phyloP scores from a whole-genome alignment of 2,113 vertebrate species.

The Centrocercus urophasianus region DNA sequence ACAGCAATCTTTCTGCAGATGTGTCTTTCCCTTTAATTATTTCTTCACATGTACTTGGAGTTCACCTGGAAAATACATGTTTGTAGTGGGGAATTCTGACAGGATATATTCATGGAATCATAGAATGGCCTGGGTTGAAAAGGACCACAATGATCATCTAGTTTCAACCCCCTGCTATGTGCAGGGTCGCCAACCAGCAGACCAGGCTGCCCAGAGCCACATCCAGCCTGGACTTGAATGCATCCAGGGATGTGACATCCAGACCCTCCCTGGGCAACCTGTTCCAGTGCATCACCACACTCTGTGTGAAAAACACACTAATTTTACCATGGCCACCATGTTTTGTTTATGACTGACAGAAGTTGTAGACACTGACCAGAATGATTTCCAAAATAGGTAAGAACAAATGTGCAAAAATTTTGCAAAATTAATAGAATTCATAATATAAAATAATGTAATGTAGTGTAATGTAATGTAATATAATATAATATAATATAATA shows the following conservation, averaged over 20 bases:
- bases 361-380: neutral
- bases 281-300: no score
- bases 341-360: neutral
- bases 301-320: neutral
- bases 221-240: no score
- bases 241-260: no score
- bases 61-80: neutral
- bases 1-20: neutral
- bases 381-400: neutral
- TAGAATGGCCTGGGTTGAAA: no score
- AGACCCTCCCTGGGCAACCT: no score
- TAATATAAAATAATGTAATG: no score
- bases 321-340: neutral
- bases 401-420: neutral
- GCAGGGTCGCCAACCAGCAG: no score
- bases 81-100: neutral
- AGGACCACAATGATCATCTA: no score
- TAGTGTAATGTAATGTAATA: no score
- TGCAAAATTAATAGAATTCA: neutral
- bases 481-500: no score
- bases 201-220: no score
- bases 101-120: neutral
- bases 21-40: neutral
- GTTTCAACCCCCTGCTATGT: no score
- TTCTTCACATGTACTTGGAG: neutral